Conservation (phyloP, 2,797 vertebrate species). For the Sternotherus odoratus region DNA sequence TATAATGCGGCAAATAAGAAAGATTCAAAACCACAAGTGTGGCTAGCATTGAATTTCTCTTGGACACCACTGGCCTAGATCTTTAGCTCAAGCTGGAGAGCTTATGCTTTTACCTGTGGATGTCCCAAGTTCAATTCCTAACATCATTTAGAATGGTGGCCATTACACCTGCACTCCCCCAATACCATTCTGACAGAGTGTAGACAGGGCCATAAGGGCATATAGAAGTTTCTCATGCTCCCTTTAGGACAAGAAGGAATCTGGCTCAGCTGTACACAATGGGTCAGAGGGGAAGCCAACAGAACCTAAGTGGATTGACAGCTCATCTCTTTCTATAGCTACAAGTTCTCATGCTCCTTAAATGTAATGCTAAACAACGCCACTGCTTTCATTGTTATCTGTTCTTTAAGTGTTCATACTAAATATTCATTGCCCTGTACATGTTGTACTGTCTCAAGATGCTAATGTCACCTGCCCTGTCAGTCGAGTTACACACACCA, state of each 20-base stretch:
- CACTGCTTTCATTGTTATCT: background rate
- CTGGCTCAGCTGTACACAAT: background rate
- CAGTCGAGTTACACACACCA: background rate
- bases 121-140: background rate
- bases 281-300: background rate
- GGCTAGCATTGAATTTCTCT: too few species aligned
- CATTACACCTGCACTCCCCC: background rate
- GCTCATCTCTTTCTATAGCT: background rate
- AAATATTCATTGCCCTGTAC: accelerated
- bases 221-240: background rate
- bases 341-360: accelerated
- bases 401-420: background rate
- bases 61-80: too few species aligned
- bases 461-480: background rate
- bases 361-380: background rate
- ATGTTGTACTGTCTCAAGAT: background rate
- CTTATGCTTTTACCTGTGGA: background rate
- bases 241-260: background rate
- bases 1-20: too few species aligned
- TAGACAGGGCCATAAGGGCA: background rate
- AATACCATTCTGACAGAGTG: accelerated
- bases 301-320: background rate
- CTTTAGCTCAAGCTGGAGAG: accelerated
- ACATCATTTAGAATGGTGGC: background rate
- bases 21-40: too few species aligned